A percentile compares a stretch with the other conserved stretches of the same genome.
Evolutionary conservation across 2,113 vertebrate species (phyloP).

Genomic region (Centropristis striata): DNA sequence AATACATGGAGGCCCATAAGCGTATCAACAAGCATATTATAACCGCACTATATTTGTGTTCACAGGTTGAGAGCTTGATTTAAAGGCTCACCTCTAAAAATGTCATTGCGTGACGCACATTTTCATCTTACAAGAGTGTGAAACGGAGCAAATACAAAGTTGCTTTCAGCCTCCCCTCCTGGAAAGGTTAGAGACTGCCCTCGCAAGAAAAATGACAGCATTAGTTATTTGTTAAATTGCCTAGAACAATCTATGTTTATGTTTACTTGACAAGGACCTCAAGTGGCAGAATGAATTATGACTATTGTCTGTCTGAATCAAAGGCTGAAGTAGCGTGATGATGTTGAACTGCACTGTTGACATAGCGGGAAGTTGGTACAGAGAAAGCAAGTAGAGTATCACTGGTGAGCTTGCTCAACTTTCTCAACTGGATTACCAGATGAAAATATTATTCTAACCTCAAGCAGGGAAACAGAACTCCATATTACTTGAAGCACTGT

Average conservation of each 20-base stretch:
- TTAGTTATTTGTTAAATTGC: slow-evolving; percentile 19
- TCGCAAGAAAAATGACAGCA: slow-evolving; percentile 5
- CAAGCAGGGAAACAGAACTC: slow-evolving; percentile 22
- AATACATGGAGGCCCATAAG: slow-evolving; percentile 38
- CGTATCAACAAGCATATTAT: slow-evolving; percentile 45
- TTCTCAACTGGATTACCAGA: slow-evolving; percentile 26
- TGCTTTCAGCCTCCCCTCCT: not conserved
- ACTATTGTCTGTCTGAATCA: not conserved
- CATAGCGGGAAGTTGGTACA: not conserved
- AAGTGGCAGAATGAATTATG: slow-evolving; percentile 1
- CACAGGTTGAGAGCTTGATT: slow-evolving; percentile 46
- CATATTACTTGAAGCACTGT: not conserved
- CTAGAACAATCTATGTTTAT: not conserved
- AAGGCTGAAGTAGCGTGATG: not conserved
- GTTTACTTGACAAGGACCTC: slow-evolving; percentile 17
- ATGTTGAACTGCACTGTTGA: not conserved
- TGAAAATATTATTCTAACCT: slow-evolving; percentile 31
- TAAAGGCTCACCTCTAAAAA: slow-evolving; percentile 55
- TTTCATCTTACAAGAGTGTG: slow-evolving; percentile 31
- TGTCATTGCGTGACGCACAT: slow-evolving; percentile 38
- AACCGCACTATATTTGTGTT: slow-evolving; percentile 32
- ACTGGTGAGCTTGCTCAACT: slow-evolving; percentile 11
- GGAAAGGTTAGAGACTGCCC: slow-evolving; percentile 38
- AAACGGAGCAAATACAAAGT: slow-evolving; percentile 53
- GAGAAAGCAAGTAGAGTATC: not conserved